Conservation (phyloP, 1,140 invertebrate species). For the Aleiodes sp. region DNA sequence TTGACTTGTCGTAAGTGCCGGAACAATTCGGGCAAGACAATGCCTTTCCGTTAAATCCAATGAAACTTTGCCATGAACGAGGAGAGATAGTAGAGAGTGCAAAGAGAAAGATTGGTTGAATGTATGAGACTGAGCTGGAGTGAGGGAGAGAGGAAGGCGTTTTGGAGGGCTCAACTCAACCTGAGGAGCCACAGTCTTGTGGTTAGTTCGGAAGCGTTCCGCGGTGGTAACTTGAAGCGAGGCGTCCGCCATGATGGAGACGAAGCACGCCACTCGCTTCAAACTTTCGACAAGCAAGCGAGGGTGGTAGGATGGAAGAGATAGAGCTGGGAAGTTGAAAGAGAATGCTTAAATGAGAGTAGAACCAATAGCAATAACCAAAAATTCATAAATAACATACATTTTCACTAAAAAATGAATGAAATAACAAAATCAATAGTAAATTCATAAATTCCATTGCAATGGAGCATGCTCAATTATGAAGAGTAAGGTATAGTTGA, state of each 20-base stretch:
- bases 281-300: slow-evolving; percentile 43
- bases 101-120: background rate
- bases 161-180: slow-evolving; percentile 20
- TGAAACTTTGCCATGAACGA: slow-evolving; percentile 37
- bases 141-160: slow-evolving; percentile 15
- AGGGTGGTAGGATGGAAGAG: slow-evolving; percentile 14
- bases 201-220: slow-evolving; percentile 50
- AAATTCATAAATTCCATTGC: no score
- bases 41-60: slow-evolving; percentile 39
- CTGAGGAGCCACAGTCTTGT: slow-evolving; percentile 39
- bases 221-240: slow-evolving; percentile 44
- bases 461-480: no score
- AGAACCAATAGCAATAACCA: no score
- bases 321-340: background rate
- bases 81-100: background rate
- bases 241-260: slow-evolving; percentile 46
- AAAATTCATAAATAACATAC: no score
- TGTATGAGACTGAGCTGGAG: background rate
- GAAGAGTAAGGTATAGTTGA: no score
- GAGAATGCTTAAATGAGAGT: background rate
- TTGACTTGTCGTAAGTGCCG: slow-evolving; percentile 24
- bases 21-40: slow-evolving; percentile 34
- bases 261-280: slow-evolving; percentile 41
- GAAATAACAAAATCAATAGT: no score
- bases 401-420: no score